phyloP scores from a whole-genome alignment of 2,797 vertebrate species.

The Diplodus puntazzo region DNA sequence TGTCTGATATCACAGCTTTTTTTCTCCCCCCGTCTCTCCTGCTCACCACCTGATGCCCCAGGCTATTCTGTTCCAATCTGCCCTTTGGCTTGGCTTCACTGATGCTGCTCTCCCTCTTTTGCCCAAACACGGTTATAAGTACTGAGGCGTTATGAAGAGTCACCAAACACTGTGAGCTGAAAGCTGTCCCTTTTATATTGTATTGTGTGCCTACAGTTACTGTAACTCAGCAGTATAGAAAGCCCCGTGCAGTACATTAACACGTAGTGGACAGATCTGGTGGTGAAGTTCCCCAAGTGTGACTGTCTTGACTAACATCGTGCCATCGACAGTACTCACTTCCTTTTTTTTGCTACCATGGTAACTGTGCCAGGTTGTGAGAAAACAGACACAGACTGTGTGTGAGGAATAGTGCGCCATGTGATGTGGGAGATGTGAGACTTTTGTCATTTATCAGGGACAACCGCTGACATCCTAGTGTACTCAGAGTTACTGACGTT shows the following conservation, averaged over 20 bases:
- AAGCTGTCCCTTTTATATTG: constrained; percentile 20
- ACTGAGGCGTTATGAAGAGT: constrained; percentile 49
- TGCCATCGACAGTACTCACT: constrained; percentile 71
- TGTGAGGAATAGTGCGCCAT: constrained; percentile 47
- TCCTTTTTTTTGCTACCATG: constrained; percentile 71
- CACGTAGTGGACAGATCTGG: constrained; percentile 20
- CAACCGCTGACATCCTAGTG: constrained; percentile 38
- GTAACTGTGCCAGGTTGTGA: constrained; percentile 51
- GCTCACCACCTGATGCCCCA: constrained; percentile 35
- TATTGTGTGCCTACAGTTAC: background rate
- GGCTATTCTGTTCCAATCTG: constrained; percentile 41
- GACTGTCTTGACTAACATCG: constrained; percentile 61
- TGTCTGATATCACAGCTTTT: background rate
- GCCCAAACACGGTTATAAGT: constrained; percentile 79
- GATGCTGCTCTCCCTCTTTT: constrained; percentile 57
- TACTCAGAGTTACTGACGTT: constrained; percentile 39
- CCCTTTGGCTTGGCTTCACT: constrained; percentile 57
- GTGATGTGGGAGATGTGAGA: constrained; percentile 68
- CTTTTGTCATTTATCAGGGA: constrained; percentile 52
- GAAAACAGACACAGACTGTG: constrained; percentile 75
- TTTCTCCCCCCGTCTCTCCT: background rate
- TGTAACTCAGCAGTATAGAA: background rate
- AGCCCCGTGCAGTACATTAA: background rate
- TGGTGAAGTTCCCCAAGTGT: constrained; percentile 47
- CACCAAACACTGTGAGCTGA: constrained; percentile 53